phyloP scores from a whole-genome alignment of 2,113 vertebrate genomes.

The Podocnemis expansa region DNA sequence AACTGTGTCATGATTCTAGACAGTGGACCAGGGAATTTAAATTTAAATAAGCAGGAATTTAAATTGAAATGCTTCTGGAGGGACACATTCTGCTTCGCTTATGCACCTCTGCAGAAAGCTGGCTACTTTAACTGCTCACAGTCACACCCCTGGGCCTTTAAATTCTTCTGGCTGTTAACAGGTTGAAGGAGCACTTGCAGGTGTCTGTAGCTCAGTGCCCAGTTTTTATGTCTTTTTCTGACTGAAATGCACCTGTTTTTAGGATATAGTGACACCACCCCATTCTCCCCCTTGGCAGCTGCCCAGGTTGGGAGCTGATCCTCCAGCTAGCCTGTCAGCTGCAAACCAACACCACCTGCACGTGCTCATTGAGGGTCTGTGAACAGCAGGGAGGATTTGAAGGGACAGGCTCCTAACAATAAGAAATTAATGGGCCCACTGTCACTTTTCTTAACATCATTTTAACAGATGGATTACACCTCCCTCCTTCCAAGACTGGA shows the following conservation, averaged over 20 bases:
- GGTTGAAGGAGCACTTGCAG: fast-evolving
- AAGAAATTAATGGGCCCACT: neutral
- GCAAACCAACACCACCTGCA: neutral
- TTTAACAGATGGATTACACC: neutral
- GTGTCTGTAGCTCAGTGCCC: fast-evolving
- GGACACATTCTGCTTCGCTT: too few species aligned
- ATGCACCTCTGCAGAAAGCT: neutral
- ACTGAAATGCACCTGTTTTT: neutral
- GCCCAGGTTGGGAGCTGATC: neutral
- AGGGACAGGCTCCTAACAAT: neutral
- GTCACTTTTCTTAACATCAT: neutral
- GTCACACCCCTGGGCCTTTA: neutral
- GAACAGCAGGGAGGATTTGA: neutral
- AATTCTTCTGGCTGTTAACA: neutral
- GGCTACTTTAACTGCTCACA: neutral
- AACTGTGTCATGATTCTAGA: neutral
- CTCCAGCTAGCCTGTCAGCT: neutral
- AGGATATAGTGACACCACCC: neutral
- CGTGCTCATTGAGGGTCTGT: neutral
- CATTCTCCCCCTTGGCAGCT: neutral
- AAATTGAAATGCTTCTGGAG: too few species aligned
- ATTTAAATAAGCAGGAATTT: too few species aligned
- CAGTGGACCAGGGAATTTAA: neutral
- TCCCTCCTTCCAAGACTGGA: neutral
- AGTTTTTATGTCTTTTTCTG: neutral